These are phyloP conservation scores for Phylloscopus whistleri DNA, from an alignment of 2,113 vertebrate species.

Conservation along the genomic window DNA sequence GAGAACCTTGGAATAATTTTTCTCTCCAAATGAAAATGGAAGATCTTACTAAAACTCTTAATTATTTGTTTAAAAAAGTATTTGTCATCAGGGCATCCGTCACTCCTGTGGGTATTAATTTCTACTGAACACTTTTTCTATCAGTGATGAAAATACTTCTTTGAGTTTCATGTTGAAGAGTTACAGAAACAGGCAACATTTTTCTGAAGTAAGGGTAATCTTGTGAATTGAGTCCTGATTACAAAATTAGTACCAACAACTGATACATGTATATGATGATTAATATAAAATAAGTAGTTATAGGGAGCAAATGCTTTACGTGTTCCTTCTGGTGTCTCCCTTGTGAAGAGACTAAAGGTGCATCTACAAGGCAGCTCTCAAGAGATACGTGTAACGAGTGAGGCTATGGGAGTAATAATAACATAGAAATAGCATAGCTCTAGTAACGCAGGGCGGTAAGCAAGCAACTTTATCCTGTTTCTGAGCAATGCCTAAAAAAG, in stretches of 20 bases:
- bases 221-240: neutral
- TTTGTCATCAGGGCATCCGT: neutral
- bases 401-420: neutral
- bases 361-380: neutral
- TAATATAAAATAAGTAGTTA: neutral
- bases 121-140: neutral
- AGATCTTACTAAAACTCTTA: neutral
- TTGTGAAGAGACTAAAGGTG: neutral
- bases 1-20: neutral
- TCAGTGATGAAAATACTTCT: neutral
- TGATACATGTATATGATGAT: accelerated
- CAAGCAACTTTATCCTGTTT: neutral
- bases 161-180: neutral
- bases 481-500: neutral
- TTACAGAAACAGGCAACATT: neutral
- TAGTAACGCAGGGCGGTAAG: neutral
- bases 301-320: neutral
- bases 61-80: neutral
- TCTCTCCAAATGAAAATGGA: neutral
- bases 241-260: neutral
- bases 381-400: accelerated
- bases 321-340: neutral
- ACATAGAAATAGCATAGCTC: neutral
- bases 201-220: neutral
- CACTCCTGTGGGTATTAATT: neutral